A percentile compares a stretch with the other conserved stretches of the same genome.
These are phyloP conservation scores for Synergus gifuensis DNA, from an alignment of 2,888 invertebrate species.

Conservation along the genomic window DNA sequence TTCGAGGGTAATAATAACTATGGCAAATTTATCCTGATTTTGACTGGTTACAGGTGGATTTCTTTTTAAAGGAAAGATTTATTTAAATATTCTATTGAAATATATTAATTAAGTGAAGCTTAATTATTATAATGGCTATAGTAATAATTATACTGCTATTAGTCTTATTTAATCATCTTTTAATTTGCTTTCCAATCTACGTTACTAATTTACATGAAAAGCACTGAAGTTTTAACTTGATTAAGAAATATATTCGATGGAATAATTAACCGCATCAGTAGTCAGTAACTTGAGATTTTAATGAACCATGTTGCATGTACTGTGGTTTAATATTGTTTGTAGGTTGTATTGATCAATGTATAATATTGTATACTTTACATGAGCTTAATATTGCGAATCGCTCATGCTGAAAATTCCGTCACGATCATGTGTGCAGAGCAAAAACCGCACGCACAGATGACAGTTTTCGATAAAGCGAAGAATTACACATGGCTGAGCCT, in stretches of 20 bases:
- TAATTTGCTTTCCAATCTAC: not conserved
- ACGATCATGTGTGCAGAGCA: not conserved
- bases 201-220: not conserved
- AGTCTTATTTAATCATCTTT: not conserved
- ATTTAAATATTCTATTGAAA: no score
- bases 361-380: conserved; percentile 13
- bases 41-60: no score
- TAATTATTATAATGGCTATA: not conserved
- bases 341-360: not conserved
- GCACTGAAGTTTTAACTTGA: not conserved
- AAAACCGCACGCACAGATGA: conserved; percentile 23
- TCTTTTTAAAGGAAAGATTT: no score
- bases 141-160: no score
- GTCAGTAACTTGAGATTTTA: conserved; percentile 5
- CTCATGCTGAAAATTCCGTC: not conserved
- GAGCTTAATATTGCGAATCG: conserved; percentile 3
- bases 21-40: no score
- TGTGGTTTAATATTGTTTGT: not conserved
- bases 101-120: not conserved
- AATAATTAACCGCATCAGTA: not conserved
- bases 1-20: no score
- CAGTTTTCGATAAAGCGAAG: conserved; percentile 19
- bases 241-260: not conserved
- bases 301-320: not conserved
- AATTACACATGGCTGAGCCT: conserved; percentile 7